A percentile compares a stretch with the other conserved stretches of the same genome.
phyloP scores from a whole-genome alignment of 2,797 vertebrate genomes.

The Acomys russatus region DNA sequence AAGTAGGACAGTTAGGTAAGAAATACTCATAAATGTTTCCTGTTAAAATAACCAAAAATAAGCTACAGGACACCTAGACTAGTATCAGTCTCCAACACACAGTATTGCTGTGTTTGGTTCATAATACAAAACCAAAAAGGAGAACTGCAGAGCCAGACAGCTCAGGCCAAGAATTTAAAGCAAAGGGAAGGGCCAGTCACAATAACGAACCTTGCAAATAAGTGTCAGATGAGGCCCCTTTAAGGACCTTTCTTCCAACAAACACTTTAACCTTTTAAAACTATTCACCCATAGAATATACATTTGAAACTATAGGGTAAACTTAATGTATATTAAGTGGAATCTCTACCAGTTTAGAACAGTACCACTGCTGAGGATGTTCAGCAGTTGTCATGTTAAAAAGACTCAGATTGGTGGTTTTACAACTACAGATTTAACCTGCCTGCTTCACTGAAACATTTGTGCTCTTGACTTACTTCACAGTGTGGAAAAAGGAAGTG shows the following conservation, averaged over 20 bases:
- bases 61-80: too few relatives aligned
- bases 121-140: not conserved
- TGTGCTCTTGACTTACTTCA: constrained; percentile 27
- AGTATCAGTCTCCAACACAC: too few relatives aligned
- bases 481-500: not conserved
- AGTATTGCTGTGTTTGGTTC: not conserved
- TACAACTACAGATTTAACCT: not conserved
- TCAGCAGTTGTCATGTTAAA: not conserved
- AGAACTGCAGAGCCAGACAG: not conserved
- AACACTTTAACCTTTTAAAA: not conserved
- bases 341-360: not conserved
- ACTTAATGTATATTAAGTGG: not conserved
- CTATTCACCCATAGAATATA: not conserved
- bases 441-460: not conserved
- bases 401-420: not conserved
- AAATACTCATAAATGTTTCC: not conserved
- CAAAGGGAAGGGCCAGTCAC: not conserved
- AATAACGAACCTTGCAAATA: not conserved
- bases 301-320: not conserved
- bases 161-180: not conserved
- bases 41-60: not conserved
- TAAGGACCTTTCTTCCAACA: not conserved
- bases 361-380: not conserved
- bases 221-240: not conserved
- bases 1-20: not conserved